phyloP scores from a whole-genome alignment of 1,140 invertebrate species.

The Drosophila lowei region DNA sequence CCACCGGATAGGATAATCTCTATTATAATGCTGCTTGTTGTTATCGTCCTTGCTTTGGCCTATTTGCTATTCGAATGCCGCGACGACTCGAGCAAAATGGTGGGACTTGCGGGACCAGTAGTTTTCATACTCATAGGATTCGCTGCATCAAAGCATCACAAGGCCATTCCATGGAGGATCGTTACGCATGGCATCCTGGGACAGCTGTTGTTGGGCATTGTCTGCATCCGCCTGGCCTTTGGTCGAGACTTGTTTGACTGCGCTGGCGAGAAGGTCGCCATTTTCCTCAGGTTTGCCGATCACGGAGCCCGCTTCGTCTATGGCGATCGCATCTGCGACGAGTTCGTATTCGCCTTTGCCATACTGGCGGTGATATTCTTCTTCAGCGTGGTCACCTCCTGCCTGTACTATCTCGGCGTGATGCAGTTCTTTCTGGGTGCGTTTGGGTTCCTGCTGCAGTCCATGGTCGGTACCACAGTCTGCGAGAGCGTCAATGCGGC shows the following conservation, averaged over 20 bases:
- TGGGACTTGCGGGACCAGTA: slow-evolving; percentile 84
- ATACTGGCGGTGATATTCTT: slow-evolving; percentile 94
- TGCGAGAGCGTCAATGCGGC: slow-evolving; percentile 95
- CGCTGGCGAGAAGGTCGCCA: slow-evolving; percentile 89
- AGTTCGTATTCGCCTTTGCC: slow-evolving; percentile 90
- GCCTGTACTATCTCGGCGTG: slow-evolving; percentile 92
- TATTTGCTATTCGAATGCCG: slow-evolving; percentile 40
- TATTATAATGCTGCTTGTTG: slow-evolving; percentile 18
- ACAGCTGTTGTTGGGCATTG: slow-evolving; percentile 92
- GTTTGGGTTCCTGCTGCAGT: slow-evolving; percentile 89
- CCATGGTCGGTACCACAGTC: slow-evolving; percentile 91
- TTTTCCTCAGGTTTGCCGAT: slow-evolving; percentile 90
- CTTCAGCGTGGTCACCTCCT: slow-evolving; percentile 92
- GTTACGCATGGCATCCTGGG: slow-evolving; percentile 90
- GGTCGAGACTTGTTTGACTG: slow-evolving; percentile 91
- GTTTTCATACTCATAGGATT: slow-evolving; percentile 84
- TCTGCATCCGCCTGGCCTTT: slow-evolving; percentile 91
- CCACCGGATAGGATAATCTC: slow-evolving; percentile 23
- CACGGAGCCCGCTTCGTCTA: slow-evolving; percentile 93
- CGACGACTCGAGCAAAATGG: not conserved
- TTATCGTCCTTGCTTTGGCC: not conserved
- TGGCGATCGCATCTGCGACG: slow-evolving; percentile 87
- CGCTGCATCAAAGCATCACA: slow-evolving; percentile 85
- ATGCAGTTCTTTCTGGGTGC: slow-evolving; percentile 92
- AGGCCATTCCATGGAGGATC: slow-evolving; percentile 88